Evolutionary conservation across 1,140 invertebrate species (phyloP), one percentile per base, ranked within the genome.

Genomic region (Notospermus geniculatus): DNA sequence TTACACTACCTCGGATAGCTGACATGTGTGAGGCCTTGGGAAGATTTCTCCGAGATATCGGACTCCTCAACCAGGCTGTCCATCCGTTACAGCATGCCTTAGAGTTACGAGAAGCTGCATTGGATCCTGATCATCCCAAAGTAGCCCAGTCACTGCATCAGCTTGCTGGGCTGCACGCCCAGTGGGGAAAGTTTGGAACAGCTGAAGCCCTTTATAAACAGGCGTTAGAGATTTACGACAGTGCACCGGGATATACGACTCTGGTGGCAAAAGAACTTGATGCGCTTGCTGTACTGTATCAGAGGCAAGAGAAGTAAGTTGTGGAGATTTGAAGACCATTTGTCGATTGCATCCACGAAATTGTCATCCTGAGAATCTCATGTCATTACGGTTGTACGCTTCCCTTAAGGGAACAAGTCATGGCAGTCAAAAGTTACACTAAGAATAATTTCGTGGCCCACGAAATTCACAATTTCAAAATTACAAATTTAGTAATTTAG

Each of bases 301-400:
- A 77, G 62, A 78, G 78, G 62, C 77, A 78, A 59, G 76, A 79
- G 50, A 78, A 79, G 76, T 78, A 62, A 63, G 71, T 65, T n/a
- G n/a, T n/a, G n/a, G n/a, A n/a, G n/a, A n/a, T n/a, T n/a, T n/a
- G n/a, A n/a, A n/a, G n/a, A n/a, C n/a, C n/a, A n/a, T n/a, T n/a
- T n/a, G n/a, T n/a, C n/a, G n/a, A n/a, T n/a, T n/a, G n/a, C n/a
- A n/a, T n/a, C n/a, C n/a, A n/a, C n/a, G n/a, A n/a, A n/a, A n/a
- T n/a, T n/a, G n/a, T n/a, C n/a, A n/a, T n/a, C n/a, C n/a, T n/a
- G n/a, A n/a, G n/a, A n/a, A n/a, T n/a, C n/a, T n/a, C n/a, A n/a
- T n/a, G n/a, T n/a, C n/a, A n/a, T n/a, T n/a, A n/a, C n/a, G n/a
- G n/a, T n/a, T n/a, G n/a, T n/a, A n/a, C n/a, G n/a, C n/a, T n/a